A percentile compares a stretch with the other conserved stretches of the same genome.
phyloP scores from a whole-genome alignment of 2,797 vertebrate species.

The Gallirallus australis region DNA sequence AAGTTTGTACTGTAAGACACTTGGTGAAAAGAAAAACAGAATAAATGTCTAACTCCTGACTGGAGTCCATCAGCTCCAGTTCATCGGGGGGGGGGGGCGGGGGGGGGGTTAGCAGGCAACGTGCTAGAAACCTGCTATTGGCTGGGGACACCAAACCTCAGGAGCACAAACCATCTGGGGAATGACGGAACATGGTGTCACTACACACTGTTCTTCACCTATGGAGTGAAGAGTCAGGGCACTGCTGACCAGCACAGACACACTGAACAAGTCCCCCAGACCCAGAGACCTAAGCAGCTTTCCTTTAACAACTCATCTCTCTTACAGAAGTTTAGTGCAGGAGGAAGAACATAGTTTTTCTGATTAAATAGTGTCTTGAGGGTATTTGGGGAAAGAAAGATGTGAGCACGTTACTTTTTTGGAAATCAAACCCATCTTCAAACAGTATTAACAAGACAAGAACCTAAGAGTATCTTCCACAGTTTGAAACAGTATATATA shows the following conservation, averaged over 20 bases:
- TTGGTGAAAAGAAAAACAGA: background rate
- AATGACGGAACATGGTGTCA: accelerated
- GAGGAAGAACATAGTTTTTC: background rate
- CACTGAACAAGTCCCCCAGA: background rate
- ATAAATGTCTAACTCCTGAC: background rate
- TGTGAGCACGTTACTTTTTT: background rate
- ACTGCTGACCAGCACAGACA: background rate
- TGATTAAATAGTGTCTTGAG: background rate
- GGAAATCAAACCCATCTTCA: background rate
- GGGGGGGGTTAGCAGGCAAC: background rate
- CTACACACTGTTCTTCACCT: background rate
- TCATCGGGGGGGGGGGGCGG: too few relatives aligned
- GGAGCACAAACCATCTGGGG: accelerated
- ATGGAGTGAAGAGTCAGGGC: accelerated
- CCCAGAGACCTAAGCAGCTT: background rate
- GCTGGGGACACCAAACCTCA: accelerated
- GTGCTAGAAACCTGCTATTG: accelerated
- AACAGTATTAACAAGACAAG: background rate
- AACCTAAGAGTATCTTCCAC: background rate
- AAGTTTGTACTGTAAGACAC: slow-evolving; percentile 68
- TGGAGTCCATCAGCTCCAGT: background rate
- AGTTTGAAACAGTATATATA: background rate
- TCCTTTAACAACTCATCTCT: background rate
- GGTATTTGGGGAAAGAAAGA: background rate
- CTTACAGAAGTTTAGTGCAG: background rate